These are phyloP conservation scores for Caenorhabditis panamensis DNA, from an alignment of 2,888 invertebrate species.

Conservation along the genomic window DNA sequence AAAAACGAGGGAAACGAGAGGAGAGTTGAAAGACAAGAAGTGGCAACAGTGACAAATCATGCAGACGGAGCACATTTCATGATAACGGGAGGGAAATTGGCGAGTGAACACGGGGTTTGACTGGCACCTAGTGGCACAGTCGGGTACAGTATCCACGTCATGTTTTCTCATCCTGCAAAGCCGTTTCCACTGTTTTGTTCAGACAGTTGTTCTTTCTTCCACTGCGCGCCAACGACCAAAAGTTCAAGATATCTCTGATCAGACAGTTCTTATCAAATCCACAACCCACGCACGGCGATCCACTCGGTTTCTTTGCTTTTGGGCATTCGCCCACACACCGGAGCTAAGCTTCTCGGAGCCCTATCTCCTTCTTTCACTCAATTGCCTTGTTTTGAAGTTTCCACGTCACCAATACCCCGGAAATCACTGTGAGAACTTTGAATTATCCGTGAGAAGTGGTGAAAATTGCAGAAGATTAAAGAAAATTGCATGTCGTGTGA, in stretches of 20 bases:
- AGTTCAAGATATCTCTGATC: neutral
- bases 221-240: neutral
- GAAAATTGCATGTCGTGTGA: constrained; percentile 14
- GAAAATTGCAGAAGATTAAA: constrained; percentile 7
- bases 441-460: neutral
- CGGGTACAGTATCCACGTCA: neutral
- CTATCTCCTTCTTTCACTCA: too few species aligned
- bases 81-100: constrained; percentile 28
- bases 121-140: constrained; percentile 18
- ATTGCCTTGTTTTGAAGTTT: too few species aligned
- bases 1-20: constrained; percentile 16
- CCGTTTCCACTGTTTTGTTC: too few species aligned
- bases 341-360: too few species aligned
- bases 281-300: too few species aligned
- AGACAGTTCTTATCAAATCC: too few species aligned
- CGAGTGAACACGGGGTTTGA: too few species aligned
- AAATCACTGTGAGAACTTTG: neutral
- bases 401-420: neutral
- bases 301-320: too few species aligned
- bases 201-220: neutral
- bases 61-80: constrained; percentile 31
- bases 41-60: constrained; percentile 23
- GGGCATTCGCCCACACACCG: too few species aligned
- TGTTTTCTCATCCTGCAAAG: too few species aligned
- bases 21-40: neutral